Evolutionary conservation across 2,797 vertebrate species (phyloP), one percentile per base, ranked within the genome.

Genomic region (Manis javanica): DNA sequence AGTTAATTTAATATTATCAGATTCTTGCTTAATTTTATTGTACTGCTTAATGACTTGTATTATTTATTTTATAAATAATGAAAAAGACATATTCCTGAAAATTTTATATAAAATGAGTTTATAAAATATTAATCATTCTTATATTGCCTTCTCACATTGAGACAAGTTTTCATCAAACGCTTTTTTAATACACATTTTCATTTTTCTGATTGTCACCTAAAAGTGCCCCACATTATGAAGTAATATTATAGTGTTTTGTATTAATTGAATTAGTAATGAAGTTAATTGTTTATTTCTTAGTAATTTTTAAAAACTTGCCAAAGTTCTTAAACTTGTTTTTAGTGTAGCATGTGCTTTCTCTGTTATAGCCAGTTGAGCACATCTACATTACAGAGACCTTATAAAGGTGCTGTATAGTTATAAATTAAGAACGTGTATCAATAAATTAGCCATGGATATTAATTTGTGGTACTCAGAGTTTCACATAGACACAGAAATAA

Each of bases 91-190:
- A 93, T 97, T 98, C 51, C 91, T 97, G 96, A 88, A 98, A 98
- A 97, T 93, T 97, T 96, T 71, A 94, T 97, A 90, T 75, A 95
- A 96, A 98, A 98, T 93, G 96, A 93, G 66, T 98, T 98, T 97
- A 98, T 98, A 98, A 98, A 98, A 98, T 98, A 98, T 98, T 98
- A 98, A 98, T 98, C 98, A 98, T 97, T 98, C 39, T 64, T 98
- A 57, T 94, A 85, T 74, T 97, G 94, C 89, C 95, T 98, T 88
- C 93, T 98, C 92, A 97, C 87, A 97, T 97, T 90, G 95, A 98
- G 96, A 97, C 75, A 97, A 51, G 94, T 87, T 98, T 97, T 97
- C 95, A 92, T 97, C 92, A 83, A 92, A 89, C 95, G 19, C 83
- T 96, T 97, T 86, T 82, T 98, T 96, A 91, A 55, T 89, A 93